Base-by-base conservation (phyloP, 2,888 invertebrate genomes). In the Drosophila leonis region DNA sequence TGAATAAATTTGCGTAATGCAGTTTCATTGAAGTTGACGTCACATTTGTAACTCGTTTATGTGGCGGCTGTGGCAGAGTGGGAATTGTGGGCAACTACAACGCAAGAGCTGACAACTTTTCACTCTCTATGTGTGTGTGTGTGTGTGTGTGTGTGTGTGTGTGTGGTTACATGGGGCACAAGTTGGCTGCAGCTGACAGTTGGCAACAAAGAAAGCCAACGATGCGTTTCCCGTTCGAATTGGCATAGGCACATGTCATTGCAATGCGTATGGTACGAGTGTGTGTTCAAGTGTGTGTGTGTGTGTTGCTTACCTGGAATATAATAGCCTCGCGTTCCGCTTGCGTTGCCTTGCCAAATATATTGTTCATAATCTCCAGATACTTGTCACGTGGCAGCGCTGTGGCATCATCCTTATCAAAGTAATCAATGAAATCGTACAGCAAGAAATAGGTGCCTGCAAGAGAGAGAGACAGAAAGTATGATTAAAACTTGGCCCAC, bases 371-470 rank as follows among this genome's bases (percentile, higher is more conserved):
- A 86, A 98, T 97, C 90, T 96, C 96, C 83, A 97, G 94, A 93
- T 97, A 98, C 93, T 97, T 97, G 88, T 97, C 97, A 59, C 97
- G 94, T 85, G 96, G 96, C 81, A 98, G 94, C 90, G 96, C 96
- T 91, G 96, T 97, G 46, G 97, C 96, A 51, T 96, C 96, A 91
- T 97, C 97, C 93, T 97, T 98, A 92, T 97, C 97, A 91, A 98
- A 98, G 93, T 96, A 97, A 93, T 97, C 96, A 91, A 97, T 96
- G 93, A 98, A 97, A 93, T 98, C 97, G 94, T 98, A 98, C 70
- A 98, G 94, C 86, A 98, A 95, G 93, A 98, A 98, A 94, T 98
- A 98, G 8, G 97, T 97, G 72, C 98, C 98, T 98, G 96, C 64
- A 95, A 95, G 82, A 31, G 35, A 56, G 20, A 7, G 20, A 59